Evolutionary conservation across 2,888 invertebrate species (phyloP), one percentile per base, ranked within the genome.

Genomic region (Lithophane semibrunnea): DNA sequence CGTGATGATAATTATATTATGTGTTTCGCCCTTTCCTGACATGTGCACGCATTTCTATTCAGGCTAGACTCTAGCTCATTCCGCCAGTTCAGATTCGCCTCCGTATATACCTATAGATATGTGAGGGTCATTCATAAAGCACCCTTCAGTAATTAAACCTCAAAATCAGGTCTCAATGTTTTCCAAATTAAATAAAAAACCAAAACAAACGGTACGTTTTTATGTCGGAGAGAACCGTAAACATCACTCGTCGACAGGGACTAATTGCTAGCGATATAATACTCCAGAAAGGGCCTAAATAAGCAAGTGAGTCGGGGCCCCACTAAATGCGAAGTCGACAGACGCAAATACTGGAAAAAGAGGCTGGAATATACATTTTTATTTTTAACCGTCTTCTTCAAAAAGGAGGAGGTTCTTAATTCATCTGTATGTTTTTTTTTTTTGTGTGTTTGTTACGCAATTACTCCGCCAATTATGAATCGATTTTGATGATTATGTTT

Each of bases 261-360:
- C 87, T 90, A 90, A 90, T 90, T 90, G 84, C 83, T 69, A 81
- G 79, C 87, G 71, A 89, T 90, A 90, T 90, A 89, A 85, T 86
- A 90, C 87, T 84, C 82, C 66, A 79, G 79, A 79, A 82, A 84
- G 76, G 78, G 82, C 84, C 87, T 84, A 88, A 89, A 88, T 88
- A 88, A 88, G 77, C 83, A 83, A 80, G 79, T n/a, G 66, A 61
- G 80, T 24, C 56, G 73, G 66, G 78, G 74, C 63, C 54, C 60
- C 80, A 86, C 60, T 82, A 54, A 7, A 52, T 69, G 60, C 67
- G 79, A 63, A 49, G 54, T 65, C 61, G 8, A 63, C 29, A 7
- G 21, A 56, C 29, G 58, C 37, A 58, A 66, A 80, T 18, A 60
- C 21, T 42, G 12, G 16, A 8, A 71, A 54, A 54, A 21, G 21